Percentiles rank a stretch among this genome's conserved stretches.
phyloP scores from a whole-genome alignment of 2,888 invertebrate genomes.

The Eupithecia subfuscata region DNA sequence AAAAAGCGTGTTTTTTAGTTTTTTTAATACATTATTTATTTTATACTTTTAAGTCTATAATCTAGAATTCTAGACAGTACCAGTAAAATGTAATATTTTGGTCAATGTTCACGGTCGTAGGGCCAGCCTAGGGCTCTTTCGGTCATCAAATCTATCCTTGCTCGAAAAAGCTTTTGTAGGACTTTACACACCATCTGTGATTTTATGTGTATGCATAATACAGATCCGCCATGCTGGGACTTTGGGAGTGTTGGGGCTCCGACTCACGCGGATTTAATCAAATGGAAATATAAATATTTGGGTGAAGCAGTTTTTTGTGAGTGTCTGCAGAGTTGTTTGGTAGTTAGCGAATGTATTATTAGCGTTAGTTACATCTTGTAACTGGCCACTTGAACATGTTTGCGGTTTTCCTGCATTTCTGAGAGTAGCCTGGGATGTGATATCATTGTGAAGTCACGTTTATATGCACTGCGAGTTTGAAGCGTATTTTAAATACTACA shows the following conservation, averaged over 20 bases:
- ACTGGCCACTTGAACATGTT: not conserved
- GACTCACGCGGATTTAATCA: not conserved
- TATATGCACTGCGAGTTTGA: not conserved
- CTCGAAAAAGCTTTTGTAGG: not conserved
- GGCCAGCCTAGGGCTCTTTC: too few relatives aligned
- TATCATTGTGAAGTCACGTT: not conserved
- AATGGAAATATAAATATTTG: constrained; percentile 5
- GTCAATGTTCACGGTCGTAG: too few relatives aligned
- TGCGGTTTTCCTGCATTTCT: constrained; percentile 1
- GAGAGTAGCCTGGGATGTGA: not conserved
- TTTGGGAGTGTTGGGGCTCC: too few relatives aligned
- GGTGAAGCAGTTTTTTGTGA: not conserved
- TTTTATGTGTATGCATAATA: not conserved
- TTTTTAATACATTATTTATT: too few relatives aligned
- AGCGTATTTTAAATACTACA: not conserved
- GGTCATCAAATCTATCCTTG: not conserved
- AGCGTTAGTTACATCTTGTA: not conserved
- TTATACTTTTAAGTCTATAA: too few relatives aligned
- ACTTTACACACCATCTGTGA: not conserved
- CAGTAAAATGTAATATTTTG: too few relatives aligned
- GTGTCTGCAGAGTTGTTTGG: not conserved
- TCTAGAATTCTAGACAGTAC: too few relatives aligned
- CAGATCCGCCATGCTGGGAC: not conserved
- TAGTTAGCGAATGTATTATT: not conserved
- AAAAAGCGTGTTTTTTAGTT: too few relatives aligned